phyloP scores from a whole-genome alignment of 2,888 invertebrate species.

The Acanthoscelides obtectus region DNA sequence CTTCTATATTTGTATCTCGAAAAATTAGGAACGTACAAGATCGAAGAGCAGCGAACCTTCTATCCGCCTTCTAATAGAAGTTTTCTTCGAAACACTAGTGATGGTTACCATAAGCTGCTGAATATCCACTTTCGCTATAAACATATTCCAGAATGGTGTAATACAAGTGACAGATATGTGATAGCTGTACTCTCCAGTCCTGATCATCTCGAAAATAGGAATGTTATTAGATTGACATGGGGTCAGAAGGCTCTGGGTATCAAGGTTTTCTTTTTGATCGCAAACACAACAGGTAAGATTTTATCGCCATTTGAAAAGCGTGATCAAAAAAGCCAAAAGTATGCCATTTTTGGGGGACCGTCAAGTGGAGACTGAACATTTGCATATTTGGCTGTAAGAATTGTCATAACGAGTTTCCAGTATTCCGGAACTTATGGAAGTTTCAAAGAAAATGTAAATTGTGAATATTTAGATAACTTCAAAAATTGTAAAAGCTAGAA shows the following conservation, averaged over 20 bases:
- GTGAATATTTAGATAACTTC: too few species aligned
- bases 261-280: not conserved
- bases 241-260: not conserved
- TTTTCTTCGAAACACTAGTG: too few species aligned
- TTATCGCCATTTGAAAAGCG: too few species aligned
- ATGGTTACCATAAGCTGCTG: not conserved
- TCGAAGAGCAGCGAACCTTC: not conserved
- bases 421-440: too few species aligned
- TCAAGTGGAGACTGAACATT: too few species aligned
- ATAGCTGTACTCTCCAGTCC: not conserved
- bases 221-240: not conserved
- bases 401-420: too few species aligned
- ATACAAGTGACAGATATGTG: not conserved
- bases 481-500: too few species aligned
- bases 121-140: not conserved
- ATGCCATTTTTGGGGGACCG: too few species aligned
- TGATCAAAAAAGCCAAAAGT: too few species aligned
- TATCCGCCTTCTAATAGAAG: not conserved
- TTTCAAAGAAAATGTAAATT: too few species aligned
- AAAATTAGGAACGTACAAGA: not conserved
- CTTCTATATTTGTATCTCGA: not conserved
- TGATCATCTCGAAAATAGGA: not conserved
- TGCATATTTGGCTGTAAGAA: too few species aligned
- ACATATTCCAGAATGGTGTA: not conserved
- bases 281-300: not conserved